These are phyloP conservation scores for Drosophila suzukii DNA, from an alignment of 1,140 invertebrate species.

Conservation along the genomic window DNA sequence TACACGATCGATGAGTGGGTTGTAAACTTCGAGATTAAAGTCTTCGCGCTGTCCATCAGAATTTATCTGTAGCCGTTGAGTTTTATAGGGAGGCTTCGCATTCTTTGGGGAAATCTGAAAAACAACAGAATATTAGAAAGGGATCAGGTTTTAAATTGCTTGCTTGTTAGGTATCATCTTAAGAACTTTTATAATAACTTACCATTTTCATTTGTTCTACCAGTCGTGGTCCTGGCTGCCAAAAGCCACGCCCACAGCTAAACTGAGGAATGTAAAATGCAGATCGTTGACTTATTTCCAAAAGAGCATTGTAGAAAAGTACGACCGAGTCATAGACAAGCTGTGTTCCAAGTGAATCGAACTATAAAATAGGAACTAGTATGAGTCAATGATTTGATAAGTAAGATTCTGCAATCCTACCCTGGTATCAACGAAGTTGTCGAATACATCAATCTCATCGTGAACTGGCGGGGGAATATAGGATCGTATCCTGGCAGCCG, in stretches of 20 bases:
- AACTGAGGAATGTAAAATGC: conserved; percentile 60
- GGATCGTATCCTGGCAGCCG: conserved; percentile 59
- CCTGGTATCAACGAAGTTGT: conserved; percentile 34
- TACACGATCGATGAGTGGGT: conserved; percentile 70
- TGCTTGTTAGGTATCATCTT: too few species aligned
- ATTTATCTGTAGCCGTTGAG: conserved; percentile 89
- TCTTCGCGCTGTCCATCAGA: conserved; percentile 89
- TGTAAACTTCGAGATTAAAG: conserved; percentile 91
- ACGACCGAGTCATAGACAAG: conserved; percentile 89
- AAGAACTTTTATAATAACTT: background rate
- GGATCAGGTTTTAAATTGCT: too few species aligned
- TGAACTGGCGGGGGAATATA: conserved; percentile 69
- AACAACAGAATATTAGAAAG: background rate
- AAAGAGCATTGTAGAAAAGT: conserved; percentile 87
- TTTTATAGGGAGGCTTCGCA: conserved; percentile 66
- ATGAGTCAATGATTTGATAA: background rate
- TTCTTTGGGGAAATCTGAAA: conserved; percentile 59
- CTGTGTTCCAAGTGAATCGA: conserved; percentile 46
- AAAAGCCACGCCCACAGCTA: conserved; percentile 66
- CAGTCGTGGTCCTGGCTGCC: conserved; percentile 65
- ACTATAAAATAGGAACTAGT: conserved; percentile 8
- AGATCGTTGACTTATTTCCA: conserved; percentile 32
- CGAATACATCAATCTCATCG: conserved; percentile 71
- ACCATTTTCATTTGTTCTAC: conserved; percentile 72
- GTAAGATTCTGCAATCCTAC: conserved; percentile 13